Conservation (phyloP, 2,888 invertebrate genomes). For the Frankliniella fusca region DNA sequence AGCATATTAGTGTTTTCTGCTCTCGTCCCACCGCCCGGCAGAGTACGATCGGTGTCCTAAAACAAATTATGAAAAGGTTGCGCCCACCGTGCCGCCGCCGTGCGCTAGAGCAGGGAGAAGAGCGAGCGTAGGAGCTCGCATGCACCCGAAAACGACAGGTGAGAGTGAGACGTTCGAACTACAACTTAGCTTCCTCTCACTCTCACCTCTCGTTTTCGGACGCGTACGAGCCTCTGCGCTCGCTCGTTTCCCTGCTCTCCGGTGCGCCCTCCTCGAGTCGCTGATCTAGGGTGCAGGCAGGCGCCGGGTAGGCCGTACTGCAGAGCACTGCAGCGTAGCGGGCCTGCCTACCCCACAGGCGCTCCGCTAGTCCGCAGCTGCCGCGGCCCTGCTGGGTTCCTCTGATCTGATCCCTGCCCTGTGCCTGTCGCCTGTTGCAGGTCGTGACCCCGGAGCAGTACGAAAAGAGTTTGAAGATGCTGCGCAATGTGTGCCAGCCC, state of each 20-base stretch:
- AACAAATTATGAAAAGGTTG: too few species aligned
- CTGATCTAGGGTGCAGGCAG: neutral
- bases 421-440: neutral
- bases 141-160: neutral
- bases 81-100: too few species aligned
- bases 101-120: too few species aligned
- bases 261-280: too few species aligned
- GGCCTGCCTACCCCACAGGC: neutral
- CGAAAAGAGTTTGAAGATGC: constrained; percentile 15
- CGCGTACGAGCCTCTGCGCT: too few species aligned
- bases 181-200: neutral
- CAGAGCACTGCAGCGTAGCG: neutral
- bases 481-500: neutral
- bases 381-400: neutral
- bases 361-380: neutral
- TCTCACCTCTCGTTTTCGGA: neutral
- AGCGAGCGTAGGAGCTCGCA: too few species aligned
- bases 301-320: neutral
- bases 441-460: neutral
- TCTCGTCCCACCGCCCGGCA: too few species aligned
- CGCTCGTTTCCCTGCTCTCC: too few species aligned
- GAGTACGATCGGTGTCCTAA: too few species aligned
- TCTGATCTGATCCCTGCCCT: neutral
- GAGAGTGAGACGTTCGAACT: neutral
- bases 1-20: too few species aligned